phyloP scores from a whole-genome alignment of 2,888 invertebrate species.

The Parelbella ahira region DNA sequence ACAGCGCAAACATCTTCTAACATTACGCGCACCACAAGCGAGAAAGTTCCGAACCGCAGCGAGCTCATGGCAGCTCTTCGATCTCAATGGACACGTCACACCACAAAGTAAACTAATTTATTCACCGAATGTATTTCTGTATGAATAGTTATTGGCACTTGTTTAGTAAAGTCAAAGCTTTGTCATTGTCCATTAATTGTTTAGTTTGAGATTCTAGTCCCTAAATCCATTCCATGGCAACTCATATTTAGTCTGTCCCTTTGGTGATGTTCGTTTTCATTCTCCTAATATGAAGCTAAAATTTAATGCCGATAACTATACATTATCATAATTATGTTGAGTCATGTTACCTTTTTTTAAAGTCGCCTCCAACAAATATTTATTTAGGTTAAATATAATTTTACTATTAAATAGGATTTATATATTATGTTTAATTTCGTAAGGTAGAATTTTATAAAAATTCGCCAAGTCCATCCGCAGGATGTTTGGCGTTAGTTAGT shows the following conservation, averaged over 20 bases:
- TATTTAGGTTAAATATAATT: slow-evolving; percentile 6
- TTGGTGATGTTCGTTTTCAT: too few relatives aligned
- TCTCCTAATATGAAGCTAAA: too few relatives aligned
- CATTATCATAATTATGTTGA: slow-evolving; percentile 31
- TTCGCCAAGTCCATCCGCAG: not conserved
- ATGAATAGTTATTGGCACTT: too few relatives aligned
- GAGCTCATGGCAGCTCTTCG: slow-evolving; percentile 92
- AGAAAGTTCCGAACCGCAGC: slow-evolving; percentile 91
- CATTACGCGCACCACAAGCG: slow-evolving; percentile 90
- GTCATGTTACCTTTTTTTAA: slow-evolving; percentile 44
- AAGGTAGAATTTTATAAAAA: not conserved
- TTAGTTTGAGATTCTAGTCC: too few relatives aligned
- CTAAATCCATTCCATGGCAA: too few relatives aligned
- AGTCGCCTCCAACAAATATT: not conserved
- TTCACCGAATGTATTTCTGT: slow-evolving; percentile 2
- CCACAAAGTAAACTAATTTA: slow-evolving; percentile 86
- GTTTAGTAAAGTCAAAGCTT: too few relatives aligned
- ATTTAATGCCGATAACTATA: not conserved
- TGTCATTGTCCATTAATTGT: too few relatives aligned
- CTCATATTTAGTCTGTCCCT: too few relatives aligned
- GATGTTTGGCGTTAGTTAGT: not conserved
- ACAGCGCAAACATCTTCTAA: slow-evolving; percentile 82
- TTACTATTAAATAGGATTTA: not conserved
- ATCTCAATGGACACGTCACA: slow-evolving; percentile 92
- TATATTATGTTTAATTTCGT: too few relatives aligned